Conservation (phyloP, 2,888 invertebrate species). For the Boloria euphrosyne region DNA sequence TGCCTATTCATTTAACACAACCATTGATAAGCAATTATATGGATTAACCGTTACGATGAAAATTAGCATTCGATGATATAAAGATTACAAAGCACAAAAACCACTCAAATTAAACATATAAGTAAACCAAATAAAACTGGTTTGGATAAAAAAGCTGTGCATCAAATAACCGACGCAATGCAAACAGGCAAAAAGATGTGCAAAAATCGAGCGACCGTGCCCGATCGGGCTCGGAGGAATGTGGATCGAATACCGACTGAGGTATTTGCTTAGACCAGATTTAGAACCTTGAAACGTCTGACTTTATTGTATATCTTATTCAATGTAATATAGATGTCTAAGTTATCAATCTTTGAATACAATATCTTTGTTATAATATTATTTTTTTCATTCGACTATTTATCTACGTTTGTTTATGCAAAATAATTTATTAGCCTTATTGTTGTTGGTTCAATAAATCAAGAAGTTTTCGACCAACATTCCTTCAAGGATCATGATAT, state of each 20-base stretch:
- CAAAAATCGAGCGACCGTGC: constrained; percentile 66
- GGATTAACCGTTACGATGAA: constrained; percentile 36
- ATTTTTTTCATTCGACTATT: background rate
- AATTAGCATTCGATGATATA: constrained; percentile 40
- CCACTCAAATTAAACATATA: constrained; percentile 50
- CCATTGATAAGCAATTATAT: constrained; percentile 39
- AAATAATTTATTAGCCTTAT: no score
- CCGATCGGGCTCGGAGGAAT: constrained; percentile 63
- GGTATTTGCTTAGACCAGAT: constrained; percentile 46
- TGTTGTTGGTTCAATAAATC: background rate
- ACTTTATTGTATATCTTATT: constrained; percentile 27
- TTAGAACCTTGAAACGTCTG: constrained; percentile 42
- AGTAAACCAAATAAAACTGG: constrained; percentile 55
- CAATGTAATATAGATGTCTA: constrained; percentile 4
- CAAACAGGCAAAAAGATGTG: constrained; percentile 74
- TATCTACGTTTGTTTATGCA: background rate
- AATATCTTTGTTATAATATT: background rate
- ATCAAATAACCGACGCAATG: constrained; percentile 59
- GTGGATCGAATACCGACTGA: constrained; percentile 63
- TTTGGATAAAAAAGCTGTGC: constrained; percentile 61
- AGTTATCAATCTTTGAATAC: background rate
- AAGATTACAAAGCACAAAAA: constrained; percentile 31
- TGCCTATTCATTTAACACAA: constrained; percentile 37
- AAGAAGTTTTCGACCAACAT: constrained; percentile 58
- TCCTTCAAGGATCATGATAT: constrained; percentile 50